Conservation (phyloP, 2,797 vertebrate species). For the Apogon hyalosoma region DNA sequence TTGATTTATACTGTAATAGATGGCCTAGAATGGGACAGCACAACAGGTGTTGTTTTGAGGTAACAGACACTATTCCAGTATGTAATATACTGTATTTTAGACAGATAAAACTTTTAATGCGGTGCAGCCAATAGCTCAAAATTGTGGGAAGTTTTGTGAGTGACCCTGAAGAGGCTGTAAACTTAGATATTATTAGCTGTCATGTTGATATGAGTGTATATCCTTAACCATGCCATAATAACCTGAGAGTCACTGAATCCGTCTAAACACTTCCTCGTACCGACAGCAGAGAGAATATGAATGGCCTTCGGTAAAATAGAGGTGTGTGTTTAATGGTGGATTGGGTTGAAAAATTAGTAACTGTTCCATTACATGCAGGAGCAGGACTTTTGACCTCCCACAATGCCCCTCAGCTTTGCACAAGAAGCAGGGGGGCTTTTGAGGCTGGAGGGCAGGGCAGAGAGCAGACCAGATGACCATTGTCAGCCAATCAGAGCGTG, state of each 20-base stretch:
- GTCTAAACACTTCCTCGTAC: slow-evolving; percentile 5
- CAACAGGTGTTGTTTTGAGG: slow-evolving; percentile 66
- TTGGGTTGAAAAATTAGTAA: slow-evolving; percentile 49
- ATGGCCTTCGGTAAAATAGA: slow-evolving; percentile 10
- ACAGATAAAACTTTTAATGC: slow-evolving; percentile 19
- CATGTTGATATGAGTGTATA: too few species aligned
- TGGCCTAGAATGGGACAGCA: slow-evolving; percentile 54
- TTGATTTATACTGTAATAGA: slow-evolving; percentile 66
- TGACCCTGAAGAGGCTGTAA: neutral
- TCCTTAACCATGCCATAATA: neutral
- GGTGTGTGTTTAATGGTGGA: slow-evolving; percentile 43
- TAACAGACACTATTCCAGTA: slow-evolving; percentile 39
- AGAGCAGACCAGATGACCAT: slow-evolving; percentile 77
- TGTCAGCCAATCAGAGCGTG: slow-evolving; percentile 66
- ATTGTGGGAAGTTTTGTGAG: slow-evolving; percentile 8
- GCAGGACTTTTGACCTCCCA: slow-evolving; percentile 81
- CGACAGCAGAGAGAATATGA: neutral
- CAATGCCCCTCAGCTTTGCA: slow-evolving; percentile 73
- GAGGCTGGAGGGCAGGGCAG: slow-evolving; percentile 75
- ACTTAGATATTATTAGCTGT: too few species aligned
- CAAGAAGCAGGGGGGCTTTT: slow-evolving; percentile 61
- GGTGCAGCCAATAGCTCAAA: neutral
- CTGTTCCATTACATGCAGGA: slow-evolving; percentile 70
- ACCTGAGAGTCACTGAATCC: slow-evolving; percentile 11
- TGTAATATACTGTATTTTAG: slow-evolving; percentile 36